Evolutionary conservation across 2,888 invertebrate genomes (phyloP).

Genomic region (Lithophane leautieri): DNA sequence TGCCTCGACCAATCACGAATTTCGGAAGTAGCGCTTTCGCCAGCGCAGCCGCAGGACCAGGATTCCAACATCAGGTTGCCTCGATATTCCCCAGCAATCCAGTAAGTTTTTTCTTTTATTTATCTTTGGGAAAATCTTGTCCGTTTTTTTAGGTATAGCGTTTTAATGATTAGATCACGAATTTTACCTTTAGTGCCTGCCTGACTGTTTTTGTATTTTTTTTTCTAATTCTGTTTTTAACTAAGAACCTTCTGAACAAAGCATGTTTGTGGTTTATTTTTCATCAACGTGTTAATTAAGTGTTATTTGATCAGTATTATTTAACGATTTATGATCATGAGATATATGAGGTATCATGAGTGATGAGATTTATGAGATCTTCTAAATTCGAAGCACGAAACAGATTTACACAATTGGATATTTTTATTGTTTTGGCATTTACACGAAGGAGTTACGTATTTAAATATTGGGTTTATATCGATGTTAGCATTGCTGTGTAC

Average conservation of each 20-base stretch:
- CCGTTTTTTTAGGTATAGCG: slow-evolving; percentile 8
- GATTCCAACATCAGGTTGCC: slow-evolving; percentile 90
- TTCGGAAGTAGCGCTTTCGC: slow-evolving; percentile 87
- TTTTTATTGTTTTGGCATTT: slow-evolving; percentile 41
- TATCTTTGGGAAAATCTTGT: slow-evolving; percentile 40
- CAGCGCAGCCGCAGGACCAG: slow-evolving; percentile 88
- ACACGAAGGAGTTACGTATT: slow-evolving; percentile 19
- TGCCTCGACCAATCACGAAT: slow-evolving; percentile 62
- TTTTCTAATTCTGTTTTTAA: slow-evolving; percentile 14
- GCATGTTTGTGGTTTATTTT: neutral
- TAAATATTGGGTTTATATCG: slow-evolving; percentile 37
- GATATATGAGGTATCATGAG: too few species aligned
- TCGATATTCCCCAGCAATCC: slow-evolving; percentile 91
- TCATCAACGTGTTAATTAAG: neutral
- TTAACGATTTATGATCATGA: slow-evolving; percentile 1
- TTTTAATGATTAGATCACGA: slow-evolving; percentile 60
- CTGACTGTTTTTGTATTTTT: slow-evolving; percentile 34
- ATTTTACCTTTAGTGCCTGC: slow-evolving; percentile 26
- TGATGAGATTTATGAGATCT: too few species aligned
- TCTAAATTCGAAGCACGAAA: slow-evolving; percentile 19
- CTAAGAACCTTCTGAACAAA: neutral
- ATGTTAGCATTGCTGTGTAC: slow-evolving; percentile 47
- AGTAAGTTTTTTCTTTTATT: slow-evolving; percentile 80
- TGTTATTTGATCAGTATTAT: slow-evolving; percentile 12
- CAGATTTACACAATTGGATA: neutral